A percentile compares a stretch with the other conserved stretches of the same genome.
Conservation (phyloP, 2,113 vertebrate genomes). For the Amphiprion percula region DNA sequence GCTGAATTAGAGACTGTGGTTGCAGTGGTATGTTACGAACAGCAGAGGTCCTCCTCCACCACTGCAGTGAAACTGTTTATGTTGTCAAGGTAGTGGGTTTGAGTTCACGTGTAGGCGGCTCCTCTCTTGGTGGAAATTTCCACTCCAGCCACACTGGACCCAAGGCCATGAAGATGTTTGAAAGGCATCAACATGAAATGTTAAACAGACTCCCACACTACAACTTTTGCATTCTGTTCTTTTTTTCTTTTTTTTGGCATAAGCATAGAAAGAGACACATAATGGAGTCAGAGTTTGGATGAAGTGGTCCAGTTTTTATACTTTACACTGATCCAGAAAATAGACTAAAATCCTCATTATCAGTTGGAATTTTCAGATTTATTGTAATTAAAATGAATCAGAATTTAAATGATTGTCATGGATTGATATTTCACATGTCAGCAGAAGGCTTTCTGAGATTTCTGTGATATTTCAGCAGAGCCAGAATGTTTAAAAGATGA, state of each 20-base stretch:
- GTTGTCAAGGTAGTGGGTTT: conserved; percentile 22
- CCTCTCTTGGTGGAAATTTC: conserved; percentile 74
- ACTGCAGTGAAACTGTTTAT: neutral
- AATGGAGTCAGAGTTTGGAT: neutral
- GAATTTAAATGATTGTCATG: neutral
- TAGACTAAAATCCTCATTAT: no score
- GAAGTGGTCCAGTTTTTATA: no score
- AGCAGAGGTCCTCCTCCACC: conserved; percentile 45
- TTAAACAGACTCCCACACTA: conserved; percentile 20
- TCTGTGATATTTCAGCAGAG: neutral
- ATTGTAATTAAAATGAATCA: neutral
- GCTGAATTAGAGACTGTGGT: no score
- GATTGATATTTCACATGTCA: no score
- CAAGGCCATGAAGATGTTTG: conserved; percentile 53
- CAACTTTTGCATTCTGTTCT: neutral
- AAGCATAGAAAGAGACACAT: neutral
- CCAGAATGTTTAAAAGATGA: neutral
- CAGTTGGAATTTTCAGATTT: neutral
- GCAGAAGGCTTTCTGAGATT: neutral
- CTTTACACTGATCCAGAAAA: no score
- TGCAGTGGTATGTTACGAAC: conserved; percentile 36
- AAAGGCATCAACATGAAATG: conserved; percentile 25
- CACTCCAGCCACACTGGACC: conserved; percentile 58
- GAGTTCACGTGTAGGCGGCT: conserved; percentile 10
- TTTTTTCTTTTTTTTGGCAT: neutral